A percentile compares a stretch with the other conserved stretches of the same genome.
Evolutionary conservation across 1,140 invertebrate species (phyloP).

Genomic region (Diorhabda elongata): DNA sequence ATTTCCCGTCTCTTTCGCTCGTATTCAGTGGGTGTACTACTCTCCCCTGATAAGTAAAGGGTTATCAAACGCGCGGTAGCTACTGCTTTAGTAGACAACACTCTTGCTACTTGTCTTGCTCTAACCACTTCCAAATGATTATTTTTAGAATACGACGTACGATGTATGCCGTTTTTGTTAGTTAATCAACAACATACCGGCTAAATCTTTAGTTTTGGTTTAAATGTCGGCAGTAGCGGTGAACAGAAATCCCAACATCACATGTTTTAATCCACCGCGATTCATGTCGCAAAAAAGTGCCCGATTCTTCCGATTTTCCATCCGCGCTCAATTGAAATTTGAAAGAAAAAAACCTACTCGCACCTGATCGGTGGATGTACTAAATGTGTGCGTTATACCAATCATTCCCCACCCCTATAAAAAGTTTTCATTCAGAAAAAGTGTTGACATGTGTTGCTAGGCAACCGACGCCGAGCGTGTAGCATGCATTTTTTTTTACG

Average conservation of each 20-base stretch:
- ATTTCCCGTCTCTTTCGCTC: slow-evolving; percentile 33
- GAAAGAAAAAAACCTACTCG: slow-evolving; percentile 14
- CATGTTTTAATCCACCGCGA: slow-evolving; percentile 1
- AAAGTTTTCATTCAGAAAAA: slow-evolving; percentile 63
- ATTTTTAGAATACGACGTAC: slow-evolving; percentile 32
- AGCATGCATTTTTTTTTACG: slow-evolving; percentile 27
- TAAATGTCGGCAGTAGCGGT: slow-evolving; percentile 17
- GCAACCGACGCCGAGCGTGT: slow-evolving; percentile 47
- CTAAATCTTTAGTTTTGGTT: slow-evolving; percentile 34
- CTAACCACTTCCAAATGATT: slow-evolving; percentile 22
- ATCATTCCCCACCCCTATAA: slow-evolving; percentile 41
- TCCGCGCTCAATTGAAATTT: slow-evolving; percentile 8
- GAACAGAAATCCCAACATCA: slow-evolving; percentile 14
- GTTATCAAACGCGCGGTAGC: slow-evolving; percentile 46
- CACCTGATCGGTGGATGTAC: slow-evolving; percentile 25
- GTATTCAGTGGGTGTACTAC: slow-evolving; percentile 13
- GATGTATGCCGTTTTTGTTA: slow-evolving; percentile 32
- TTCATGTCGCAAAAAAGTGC: neutral
- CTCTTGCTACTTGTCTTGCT: slow-evolving; percentile 29
- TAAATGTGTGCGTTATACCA: slow-evolving; percentile 29
- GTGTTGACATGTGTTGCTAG: slow-evolving; percentile 57
- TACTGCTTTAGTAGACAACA: slow-evolving; percentile 38
- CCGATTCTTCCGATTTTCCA: neutral
- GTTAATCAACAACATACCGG: slow-evolving; percentile 41
- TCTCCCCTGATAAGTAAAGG: slow-evolving; percentile 47